phyloP scores from a whole-genome alignment of 2,113 vertebrate genomes.

The Scortum barcoo region DNA sequence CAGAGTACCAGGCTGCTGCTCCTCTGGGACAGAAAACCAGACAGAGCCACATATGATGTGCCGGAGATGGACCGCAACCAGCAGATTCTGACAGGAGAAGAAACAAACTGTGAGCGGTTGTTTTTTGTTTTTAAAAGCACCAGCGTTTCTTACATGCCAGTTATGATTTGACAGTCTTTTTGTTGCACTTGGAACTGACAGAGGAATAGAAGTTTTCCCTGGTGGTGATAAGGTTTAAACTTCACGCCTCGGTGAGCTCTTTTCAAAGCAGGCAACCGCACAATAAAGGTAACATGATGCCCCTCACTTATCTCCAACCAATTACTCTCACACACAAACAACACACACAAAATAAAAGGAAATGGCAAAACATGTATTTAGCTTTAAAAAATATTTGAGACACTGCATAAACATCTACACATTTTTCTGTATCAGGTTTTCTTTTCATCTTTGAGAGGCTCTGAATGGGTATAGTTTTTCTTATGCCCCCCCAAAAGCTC shows the following conservation, averaged over 20 bases:
- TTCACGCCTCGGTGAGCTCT: constrained; percentile 53
- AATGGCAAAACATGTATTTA: constrained; percentile 7
- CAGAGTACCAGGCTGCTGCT: constrained; percentile 72
- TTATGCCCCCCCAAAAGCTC: not conserved
- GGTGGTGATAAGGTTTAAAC: constrained; percentile 47
- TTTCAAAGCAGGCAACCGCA: constrained; percentile 49
- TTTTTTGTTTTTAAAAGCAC: not conserved
- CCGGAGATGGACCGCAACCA: constrained; percentile 73
- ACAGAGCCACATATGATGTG: constrained; percentile 64
- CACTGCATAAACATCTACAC: too few relatives aligned
- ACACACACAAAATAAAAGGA: constrained; percentile 14
- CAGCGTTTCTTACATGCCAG: constrained; percentile 9
- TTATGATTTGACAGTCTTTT: constrained; percentile 8
- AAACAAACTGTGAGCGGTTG: constrained; percentile 36
- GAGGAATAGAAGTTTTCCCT: constrained; percentile 17
- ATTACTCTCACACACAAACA: constrained; percentile 36
- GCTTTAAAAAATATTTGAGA: too few relatives aligned
- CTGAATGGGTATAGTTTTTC: not conserved
- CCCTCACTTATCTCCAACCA: constrained; percentile 33
- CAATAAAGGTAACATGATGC: constrained; percentile 61
- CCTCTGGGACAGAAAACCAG: constrained; percentile 76
- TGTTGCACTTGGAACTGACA: constrained; percentile 14
- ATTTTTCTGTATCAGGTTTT: not conserved
- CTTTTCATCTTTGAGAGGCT: not conserved
- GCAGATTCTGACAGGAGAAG: constrained; percentile 72